Percentiles rank a stretch among this genome's conserved stretches.
These are phyloP conservation scores for Microtus richardsoni DNA, from an alignment of 2,113 vertebrate genomes.

Conservation along the genomic window DNA sequence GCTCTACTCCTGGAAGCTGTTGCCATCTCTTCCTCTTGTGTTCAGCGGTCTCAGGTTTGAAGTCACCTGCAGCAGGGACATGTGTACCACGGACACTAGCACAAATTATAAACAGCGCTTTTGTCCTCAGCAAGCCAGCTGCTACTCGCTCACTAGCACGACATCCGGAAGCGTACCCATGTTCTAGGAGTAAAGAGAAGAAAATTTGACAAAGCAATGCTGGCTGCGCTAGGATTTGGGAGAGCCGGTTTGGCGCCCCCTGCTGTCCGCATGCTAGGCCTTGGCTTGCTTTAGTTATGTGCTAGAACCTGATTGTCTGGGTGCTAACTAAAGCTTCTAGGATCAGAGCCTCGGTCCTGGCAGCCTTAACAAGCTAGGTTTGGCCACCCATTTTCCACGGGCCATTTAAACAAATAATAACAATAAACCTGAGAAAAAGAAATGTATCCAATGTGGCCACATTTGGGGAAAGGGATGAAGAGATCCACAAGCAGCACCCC, in stretches of 20 bases:
- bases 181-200: neutral
- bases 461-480: neutral
- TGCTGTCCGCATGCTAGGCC: neutral
- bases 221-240: neutral
- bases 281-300: neutral
- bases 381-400: neutral
- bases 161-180: neutral
- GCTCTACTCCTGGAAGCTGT: rapidly evolving
- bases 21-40: neutral
- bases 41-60: neutral
- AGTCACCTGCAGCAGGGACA: too few species aligned
- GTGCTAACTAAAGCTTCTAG: neutral
- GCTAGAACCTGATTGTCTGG: neutral
- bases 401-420: neutral
- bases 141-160: neutral
- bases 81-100: too few species aligned
- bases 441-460: neutral
- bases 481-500: too few species aligned
- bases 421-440: neutral
- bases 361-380: neutral
- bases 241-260: too few species aligned
- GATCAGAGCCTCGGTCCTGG: neutral
- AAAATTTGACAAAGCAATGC: neutral
- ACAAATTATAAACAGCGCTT: neutral
- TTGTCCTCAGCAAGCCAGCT: neutral